These are phyloP conservation scores for Heptranchias perlo DNA, from an alignment of 2,113 vertebrate genomes.

Conservation along the genomic window DNA sequence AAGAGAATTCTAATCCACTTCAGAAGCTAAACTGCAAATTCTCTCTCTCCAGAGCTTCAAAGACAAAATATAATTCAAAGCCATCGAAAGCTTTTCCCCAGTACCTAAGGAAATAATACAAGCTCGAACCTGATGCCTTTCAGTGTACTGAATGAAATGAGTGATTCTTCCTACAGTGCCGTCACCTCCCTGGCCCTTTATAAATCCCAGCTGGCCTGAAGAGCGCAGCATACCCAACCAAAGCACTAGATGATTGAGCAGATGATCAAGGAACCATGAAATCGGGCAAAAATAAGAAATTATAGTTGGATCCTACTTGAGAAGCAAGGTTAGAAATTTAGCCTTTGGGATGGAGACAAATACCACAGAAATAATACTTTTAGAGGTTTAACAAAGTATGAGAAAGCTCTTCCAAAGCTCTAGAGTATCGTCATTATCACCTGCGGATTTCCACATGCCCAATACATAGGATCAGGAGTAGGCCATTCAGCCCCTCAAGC, in stretches of 20 bases:
- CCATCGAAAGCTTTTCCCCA: constrained; percentile 8
- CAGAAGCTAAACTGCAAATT: constrained; percentile 13
- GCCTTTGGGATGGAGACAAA: neutral
- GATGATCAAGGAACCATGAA: neutral
- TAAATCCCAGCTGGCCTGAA: constrained; percentile 6
- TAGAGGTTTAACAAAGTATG: neutral
- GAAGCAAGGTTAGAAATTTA: neutral
- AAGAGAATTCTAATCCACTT: constrained; percentile 14
- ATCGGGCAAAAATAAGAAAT: neutral
- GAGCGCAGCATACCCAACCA: neutral
- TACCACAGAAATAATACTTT: neutral
- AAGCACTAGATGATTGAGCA: neutral
- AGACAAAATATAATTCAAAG: constrained; percentile 1
- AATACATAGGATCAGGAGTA: neutral
- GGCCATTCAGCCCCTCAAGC: neutral
- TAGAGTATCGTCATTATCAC: neutral
- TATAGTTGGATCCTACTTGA: neutral
- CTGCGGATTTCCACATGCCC: neutral
- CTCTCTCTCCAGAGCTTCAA: neutral
- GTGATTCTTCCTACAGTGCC: neutral
- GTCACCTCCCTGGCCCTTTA: neutral
- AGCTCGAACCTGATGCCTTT: neutral
- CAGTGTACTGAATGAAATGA: neutral
- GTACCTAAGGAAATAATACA: neutral
- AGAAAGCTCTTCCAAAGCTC: neutral